Evolutionary conservation across 2,888 invertebrate species (phyloP), one percentile per base, ranked within the genome.

Genomic region (Acrobasis repandana): DNA sequence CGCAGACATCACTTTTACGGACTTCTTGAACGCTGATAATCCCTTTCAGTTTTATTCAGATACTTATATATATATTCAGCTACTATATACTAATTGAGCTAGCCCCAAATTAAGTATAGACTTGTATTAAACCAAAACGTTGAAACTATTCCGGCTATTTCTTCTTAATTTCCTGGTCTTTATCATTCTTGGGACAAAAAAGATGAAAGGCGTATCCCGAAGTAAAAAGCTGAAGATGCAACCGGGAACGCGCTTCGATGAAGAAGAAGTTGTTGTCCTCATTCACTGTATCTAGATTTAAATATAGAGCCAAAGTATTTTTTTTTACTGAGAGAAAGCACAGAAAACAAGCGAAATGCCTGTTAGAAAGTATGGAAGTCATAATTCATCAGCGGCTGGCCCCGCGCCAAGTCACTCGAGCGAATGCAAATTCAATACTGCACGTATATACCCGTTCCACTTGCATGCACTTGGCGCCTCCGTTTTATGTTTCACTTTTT

Each of bases 371-470:
- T 54, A 38, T 38, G 38, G 38, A 38, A 54, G 54, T 54, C 43
- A 54, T 54, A 54, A 43, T 54, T 54, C 54, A 54, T 54, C 8
- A 14, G 11, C 2, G 28, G 10, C 11, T 54, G 54, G 54, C 43
- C 8, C 9, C 38, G 38, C 38, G 38, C 54, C 54, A 54, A 38
- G 38, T 36, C 54, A 54, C 54, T 54, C 54, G 54, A 18, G 36
- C 54, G 38, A 18, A 54, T 54, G 54, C 38, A 54, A 18, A 54
- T 54, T 54, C 54, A 54, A 54, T 54, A 54, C 38, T 54, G 54
- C 20, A 20, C 20, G 16, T 16, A 38, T 54, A 16, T n/a, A 43
- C 43, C n/a, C 14, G 2, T 43, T n/a, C 43, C 43, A 43, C 43
- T 43, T 43, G 5, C 43, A 14, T 43, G 43, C 43, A 43, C 43